Conservation (phyloP, 1,140 invertebrate species). For the Belonocnema kinseyi region DNA sequence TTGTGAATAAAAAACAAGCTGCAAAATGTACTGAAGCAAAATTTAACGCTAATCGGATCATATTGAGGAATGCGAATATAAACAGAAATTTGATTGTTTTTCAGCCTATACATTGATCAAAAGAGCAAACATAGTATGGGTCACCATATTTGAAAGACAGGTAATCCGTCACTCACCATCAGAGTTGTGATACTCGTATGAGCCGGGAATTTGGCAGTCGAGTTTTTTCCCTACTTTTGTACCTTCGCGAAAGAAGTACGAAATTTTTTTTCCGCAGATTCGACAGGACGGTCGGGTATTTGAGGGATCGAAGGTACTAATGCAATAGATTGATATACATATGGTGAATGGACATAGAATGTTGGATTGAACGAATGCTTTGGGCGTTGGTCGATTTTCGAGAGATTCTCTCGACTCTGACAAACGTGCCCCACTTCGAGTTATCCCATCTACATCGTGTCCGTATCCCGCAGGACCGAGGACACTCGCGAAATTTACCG, state of each 20-base stretch:
- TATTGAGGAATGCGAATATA: too few relatives aligned
- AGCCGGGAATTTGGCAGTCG: not conserved
- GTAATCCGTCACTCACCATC: not conserved
- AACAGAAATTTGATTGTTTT: too few relatives aligned
- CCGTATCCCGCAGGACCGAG: constrained; percentile 11
- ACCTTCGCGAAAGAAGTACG: constrained; percentile 6
- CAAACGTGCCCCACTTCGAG: constrained; percentile 41
- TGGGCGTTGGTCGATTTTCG: constrained; percentile 29
- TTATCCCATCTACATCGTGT: constrained; percentile 29
- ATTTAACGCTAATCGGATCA: too few relatives aligned
- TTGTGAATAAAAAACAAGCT: too few relatives aligned
- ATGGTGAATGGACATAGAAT: constrained; percentile 56
- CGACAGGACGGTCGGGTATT: not conserved
- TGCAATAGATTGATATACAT: constrained; percentile 37
- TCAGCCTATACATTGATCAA: too few relatives aligned
- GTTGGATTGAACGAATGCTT: constrained; percentile 40
- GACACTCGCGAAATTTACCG: constrained; percentile 50
- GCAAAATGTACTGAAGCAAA: too few relatives aligned
- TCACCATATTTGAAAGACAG: constrained; percentile 14
- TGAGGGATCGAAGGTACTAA: not conserved
- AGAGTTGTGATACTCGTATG: not conserved
- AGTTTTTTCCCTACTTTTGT: not conserved
- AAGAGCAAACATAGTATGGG: too few relatives aligned
- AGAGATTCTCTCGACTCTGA: constrained; percentile 34
- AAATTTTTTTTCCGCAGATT: constrained; percentile 24